These are phyloP conservation scores for Sminthurides aquaticus DNA, from an alignment of 2,888 invertebrate species.

Conservation along the genomic window DNA sequence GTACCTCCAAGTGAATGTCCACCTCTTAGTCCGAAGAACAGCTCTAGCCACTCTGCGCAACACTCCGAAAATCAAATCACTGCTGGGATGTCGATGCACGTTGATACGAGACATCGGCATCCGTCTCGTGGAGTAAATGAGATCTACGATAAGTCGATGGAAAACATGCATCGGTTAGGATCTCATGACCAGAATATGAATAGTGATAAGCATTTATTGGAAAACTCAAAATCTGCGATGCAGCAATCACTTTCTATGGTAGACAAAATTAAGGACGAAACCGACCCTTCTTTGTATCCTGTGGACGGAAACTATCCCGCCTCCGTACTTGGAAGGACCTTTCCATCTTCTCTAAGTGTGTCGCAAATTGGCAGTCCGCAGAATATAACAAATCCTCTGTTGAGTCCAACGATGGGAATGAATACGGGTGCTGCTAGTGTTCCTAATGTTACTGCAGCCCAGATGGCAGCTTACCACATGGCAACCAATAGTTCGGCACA, in stretches of 20 bases:
- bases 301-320: conserved; percentile 6
- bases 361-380: neutral
- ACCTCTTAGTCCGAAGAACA: neutral
- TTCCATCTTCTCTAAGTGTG: neutral
- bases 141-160: neutral
- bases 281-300: neutral
- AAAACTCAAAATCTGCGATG: neutral
- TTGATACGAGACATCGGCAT: neutral
- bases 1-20: conserved; percentile 51
- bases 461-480: neutral
- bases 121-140: neutral
- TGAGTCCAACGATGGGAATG: neutral
- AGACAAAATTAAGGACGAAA: neutral
- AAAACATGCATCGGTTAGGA: neutral
- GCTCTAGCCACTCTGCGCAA: neutral
- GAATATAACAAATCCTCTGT: neutral
- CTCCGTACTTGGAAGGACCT: neutral
- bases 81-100: neutral
- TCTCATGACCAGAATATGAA: conserved; percentile 7
- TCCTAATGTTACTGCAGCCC: neutral
- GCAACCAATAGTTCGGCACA: neutral
- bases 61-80: neutral
- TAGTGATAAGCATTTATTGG: neutral
- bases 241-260: neutral
- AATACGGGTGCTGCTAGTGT: no score